Evolutionary conservation across 2,113 vertebrate species (phyloP), one percentile per base, ranked within the genome.

Genomic region (Trochalopteron elliotii): DNA sequence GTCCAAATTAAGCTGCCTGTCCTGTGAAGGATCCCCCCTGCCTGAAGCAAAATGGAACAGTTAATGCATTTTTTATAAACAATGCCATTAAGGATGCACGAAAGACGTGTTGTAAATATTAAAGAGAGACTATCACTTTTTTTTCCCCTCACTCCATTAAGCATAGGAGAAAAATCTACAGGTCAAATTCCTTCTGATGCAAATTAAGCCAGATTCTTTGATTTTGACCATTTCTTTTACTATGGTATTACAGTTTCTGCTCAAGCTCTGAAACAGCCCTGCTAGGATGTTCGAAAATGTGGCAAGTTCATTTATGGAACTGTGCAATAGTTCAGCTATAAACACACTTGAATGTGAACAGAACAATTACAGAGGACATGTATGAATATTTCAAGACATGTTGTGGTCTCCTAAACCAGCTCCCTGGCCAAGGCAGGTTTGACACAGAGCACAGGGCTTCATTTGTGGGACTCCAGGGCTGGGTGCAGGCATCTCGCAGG

Each of bases 41-140:
- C 89, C 94, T 96, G 78, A 97, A 97, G 91, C 80, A 81, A 96
- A 97, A 94, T 60, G 93, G 95, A 95, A 59, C n/a, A 44, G 42
- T 96, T 97, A 97, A 98, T 97, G 75, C 64, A 96, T 96, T 96
- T 98, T 98, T 98, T 74, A 97, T 97, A 94, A 98, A 93, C 74
- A 71, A 49, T 78, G 52, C 57, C 5, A 39, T 97, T 94, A 96
- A 97, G 90, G 61, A 96, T 96, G 91, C 53, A 96, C 96, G 89
- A 81, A 96, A 92, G 89, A 94, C 70, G 8, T 81, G 33, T 71
- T 84, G 91, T 95, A 95, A 96, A 94, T 97, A 94, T 89, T 95
- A 87, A 97, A 94, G 68, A 0, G 0, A 47, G 35, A 59, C 27
- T 76, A 63, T 42, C 14, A 4, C 68, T 33, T 80, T 40, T 86